These are phyloP conservation scores for Lithodes maja DNA, from an alignment of 2,888 invertebrate species.

Conservation along the genomic window DNA sequence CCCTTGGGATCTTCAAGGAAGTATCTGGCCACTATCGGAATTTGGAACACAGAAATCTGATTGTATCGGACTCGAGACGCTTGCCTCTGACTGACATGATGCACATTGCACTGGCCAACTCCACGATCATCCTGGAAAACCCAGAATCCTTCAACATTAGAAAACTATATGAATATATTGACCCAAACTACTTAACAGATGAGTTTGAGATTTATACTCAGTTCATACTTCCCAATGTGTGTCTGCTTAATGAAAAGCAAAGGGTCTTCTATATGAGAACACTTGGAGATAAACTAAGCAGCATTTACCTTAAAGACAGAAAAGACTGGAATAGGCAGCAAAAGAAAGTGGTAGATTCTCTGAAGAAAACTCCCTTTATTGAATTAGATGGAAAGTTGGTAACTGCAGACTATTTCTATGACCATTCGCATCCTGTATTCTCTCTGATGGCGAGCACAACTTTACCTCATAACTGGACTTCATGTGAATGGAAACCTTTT, in stretches of 20 bases:
- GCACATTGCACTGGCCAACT: not conserved
- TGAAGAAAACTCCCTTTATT: conserved; percentile 28
- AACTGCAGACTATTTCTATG: conserved; percentile 27
- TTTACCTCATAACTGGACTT: conserved; percentile 12
- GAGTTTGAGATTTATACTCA: conserved; percentile 4
- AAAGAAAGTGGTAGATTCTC: not conserved
- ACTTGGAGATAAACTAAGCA: not conserved
- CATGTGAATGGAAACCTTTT: not conserved
- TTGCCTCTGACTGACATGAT: not conserved
- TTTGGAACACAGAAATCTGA: not conserved
- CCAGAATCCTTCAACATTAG: not conserved
- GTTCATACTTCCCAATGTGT: conserved; percentile 25
- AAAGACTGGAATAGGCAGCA: not conserved
- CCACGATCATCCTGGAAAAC: not conserved
- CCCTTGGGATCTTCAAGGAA: conserved; percentile 5
- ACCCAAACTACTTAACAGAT: not conserved
- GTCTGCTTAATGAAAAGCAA: not conserved
- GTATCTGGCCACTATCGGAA: not conserved
- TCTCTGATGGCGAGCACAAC: conserved; percentile 9
- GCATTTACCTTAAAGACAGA: no score
- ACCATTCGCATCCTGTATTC: conserved; percentile 23
- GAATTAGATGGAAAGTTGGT: not conserved
- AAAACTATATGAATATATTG: conserved; percentile 13
- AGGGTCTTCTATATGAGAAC: not conserved
- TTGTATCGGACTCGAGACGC: not conserved